phyloP scores from a whole-genome alignment of 1,140 invertebrate genomes.

The Pogonomyrmex barbatus region DNA sequence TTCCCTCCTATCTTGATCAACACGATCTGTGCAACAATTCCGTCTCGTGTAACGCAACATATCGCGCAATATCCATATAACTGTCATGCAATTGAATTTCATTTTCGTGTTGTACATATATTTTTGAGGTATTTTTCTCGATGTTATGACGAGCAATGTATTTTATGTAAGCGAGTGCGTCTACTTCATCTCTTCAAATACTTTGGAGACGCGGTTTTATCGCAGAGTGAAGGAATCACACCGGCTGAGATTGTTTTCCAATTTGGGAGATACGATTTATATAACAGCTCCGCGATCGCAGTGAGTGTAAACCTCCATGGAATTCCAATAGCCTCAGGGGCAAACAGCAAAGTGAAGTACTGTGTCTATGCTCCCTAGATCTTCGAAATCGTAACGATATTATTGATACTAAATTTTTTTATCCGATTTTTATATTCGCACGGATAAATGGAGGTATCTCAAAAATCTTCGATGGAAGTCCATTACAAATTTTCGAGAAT shows the following conservation, averaged over 20 bases:
- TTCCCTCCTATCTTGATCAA: conserved; percentile 3
- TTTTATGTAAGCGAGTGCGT: conserved; percentile 23
- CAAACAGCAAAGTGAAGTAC: conserved; percentile 45
- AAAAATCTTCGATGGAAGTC: not conserved
- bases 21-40: not conserved
- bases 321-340: conserved; percentile 57
- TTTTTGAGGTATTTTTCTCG: conserved; percentile 64
- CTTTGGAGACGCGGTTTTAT: conserved; percentile 33
- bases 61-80: conserved; percentile 31
- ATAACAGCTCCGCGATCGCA: conserved; percentile 47
- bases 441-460: not conserved
- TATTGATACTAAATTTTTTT: conserved; percentile 50
- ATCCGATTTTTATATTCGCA: conserved; percentile 39
- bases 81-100: conserved; percentile 60
- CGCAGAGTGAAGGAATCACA: conserved; percentile 45
- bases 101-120: not conserved
- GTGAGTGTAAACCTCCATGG: conserved; percentile 57
- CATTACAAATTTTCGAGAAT: conserved; percentile 18
- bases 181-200: conserved; percentile 44
- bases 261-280: conserved; percentile 71
- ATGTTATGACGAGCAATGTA: conserved; percentile 4
- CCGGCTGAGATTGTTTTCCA: conserved; percentile 68
- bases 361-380: conserved; percentile 29
- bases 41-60: conserved; percentile 16
- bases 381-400: conserved; percentile 47